Percentiles rank a stretch among this genome's conserved stretches.
Evolutionary conservation across 2,888 invertebrate species (phyloP).

Genomic region (Nomada ruficornis): DNA sequence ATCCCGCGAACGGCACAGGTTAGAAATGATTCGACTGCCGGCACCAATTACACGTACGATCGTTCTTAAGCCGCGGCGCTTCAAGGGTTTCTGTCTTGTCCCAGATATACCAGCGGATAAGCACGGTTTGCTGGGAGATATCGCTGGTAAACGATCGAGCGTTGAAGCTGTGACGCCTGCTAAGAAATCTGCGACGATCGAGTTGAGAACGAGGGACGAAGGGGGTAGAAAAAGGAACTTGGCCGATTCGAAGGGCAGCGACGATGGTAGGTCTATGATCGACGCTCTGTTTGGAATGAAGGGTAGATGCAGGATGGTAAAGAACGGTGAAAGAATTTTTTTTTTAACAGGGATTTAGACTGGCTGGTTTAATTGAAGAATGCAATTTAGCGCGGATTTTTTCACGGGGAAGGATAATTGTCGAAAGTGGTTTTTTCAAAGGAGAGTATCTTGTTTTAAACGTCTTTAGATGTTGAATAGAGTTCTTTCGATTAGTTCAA

Average conservation of each 20-base stretch:
- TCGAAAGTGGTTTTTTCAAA: too few relatives aligned
- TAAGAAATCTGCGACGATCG: conserved; percentile 20
- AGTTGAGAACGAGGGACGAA: not conserved
- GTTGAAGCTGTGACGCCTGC: conserved; percentile 10
- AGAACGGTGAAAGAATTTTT: too few relatives aligned
- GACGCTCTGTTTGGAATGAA: not conserved
- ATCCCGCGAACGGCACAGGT: conserved; percentile 71
- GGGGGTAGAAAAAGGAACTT: conserved; percentile 17
- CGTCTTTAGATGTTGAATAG: too few relatives aligned
- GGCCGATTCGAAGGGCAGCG: conserved; percentile 16
- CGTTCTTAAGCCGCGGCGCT: not conserved
- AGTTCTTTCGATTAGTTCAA: too few relatives aligned
- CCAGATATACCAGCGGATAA: conserved; percentile 37
- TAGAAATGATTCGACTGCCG: conserved; percentile 49
- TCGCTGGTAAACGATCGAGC: conserved; percentile 9
- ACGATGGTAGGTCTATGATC: conserved; percentile 35
- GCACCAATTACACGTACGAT: conserved; percentile 1
- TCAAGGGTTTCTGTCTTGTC: not conserved
- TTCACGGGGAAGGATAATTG: too few relatives aligned
- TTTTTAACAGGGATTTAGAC: too few relatives aligned
- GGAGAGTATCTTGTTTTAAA: too few relatives aligned
- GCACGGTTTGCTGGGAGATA: conserved; percentile 10
- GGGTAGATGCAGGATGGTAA: too few relatives aligned
- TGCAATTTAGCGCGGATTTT: too few relatives aligned
- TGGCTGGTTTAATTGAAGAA: too few relatives aligned